phyloP scores from a whole-genome alignment of 2,797 vertebrate genomes.

The Oreochromis grahami region DNA sequence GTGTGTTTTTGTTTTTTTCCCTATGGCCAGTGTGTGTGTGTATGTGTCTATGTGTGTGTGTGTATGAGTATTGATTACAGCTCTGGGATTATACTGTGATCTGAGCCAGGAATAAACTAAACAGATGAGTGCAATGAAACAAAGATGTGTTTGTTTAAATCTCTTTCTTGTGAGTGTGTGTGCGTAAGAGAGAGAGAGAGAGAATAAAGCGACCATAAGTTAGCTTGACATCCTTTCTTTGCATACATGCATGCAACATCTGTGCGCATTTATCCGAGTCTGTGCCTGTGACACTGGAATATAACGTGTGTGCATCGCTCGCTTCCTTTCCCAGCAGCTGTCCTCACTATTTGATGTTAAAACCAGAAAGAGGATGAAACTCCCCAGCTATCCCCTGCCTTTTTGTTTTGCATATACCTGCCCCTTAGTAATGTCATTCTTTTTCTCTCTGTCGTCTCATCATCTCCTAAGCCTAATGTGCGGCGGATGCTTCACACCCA shows the following conservation, averaged over 20 bases:
- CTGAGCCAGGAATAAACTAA: conserved; percentile 17
- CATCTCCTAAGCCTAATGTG: neutral
- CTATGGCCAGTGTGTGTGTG: neutral
- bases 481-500: neutral
- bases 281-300: neutral
- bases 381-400: neutral
- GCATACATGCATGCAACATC: conserved; percentile 13
- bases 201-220: neutral
- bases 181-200: neutral
- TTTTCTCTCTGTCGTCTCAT: neutral
- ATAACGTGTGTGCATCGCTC: neutral
- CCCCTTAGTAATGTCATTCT: neutral
- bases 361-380: conserved; percentile 18
- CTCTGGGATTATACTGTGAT: neutral
- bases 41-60: neutral
- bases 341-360: conserved; percentile 26
- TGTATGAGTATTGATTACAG: neutral
- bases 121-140: conserved; percentile 23
- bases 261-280: neutral
- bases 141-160: conserved; percentile 42
- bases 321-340: neutral
- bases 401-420: neutral
- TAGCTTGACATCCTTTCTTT: neutral
- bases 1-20: neutral
- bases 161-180: neutral